Evolutionary conservation across 2,888 invertebrate species (phyloP), one percentile per base, ranked within the genome.

Genomic region (Odontothrips loti): DNA sequence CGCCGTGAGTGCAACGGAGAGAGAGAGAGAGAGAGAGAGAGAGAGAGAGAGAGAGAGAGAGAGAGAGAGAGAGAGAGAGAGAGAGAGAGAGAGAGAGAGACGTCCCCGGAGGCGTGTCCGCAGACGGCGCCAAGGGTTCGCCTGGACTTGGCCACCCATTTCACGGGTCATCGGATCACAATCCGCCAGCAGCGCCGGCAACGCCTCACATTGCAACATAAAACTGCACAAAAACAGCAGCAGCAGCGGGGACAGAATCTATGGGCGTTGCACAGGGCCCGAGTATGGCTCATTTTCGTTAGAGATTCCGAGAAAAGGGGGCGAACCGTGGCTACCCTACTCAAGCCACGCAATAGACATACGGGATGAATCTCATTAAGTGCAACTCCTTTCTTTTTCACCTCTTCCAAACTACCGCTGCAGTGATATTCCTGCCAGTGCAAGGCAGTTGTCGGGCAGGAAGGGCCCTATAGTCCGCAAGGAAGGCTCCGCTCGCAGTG

Each of bases 101-200:
- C 15, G 20, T 2, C 34, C 2, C 3, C 34, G 34, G 34, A 6
- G 34, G 34, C 34, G 34, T 43, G 34, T n/a, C n/a, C n/a, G 34
- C 34, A 43, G 34, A 43, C 34, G 34, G 34, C 34, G 34, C 34
- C 34, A 43, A 6, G 6, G 3, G 34, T 6, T 43, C n/a, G 34
- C 34, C 34, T 6, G 34, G 34, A 6, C 23, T 10, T 10, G 51
- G 51, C 51, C 68, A 68, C 68, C 68, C 68, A 75, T 75, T 75
- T 75, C 68, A 75, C 68, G 68, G 68, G 68, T 27, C 68, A 75
- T 75, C 68, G 68, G 27, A 75, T 75, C 68, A 27, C 68, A 75
- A 75, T 6, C 58, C 17, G 11, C 51, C 48, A 15, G 48, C 48
- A 48, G 48, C 10, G 48, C 48, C 12, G 51, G 51, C 15, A 3